Evolutionary conservation across 2,888 invertebrate species (phyloP).

Genomic region (Leucoptera coffeella): DNA sequence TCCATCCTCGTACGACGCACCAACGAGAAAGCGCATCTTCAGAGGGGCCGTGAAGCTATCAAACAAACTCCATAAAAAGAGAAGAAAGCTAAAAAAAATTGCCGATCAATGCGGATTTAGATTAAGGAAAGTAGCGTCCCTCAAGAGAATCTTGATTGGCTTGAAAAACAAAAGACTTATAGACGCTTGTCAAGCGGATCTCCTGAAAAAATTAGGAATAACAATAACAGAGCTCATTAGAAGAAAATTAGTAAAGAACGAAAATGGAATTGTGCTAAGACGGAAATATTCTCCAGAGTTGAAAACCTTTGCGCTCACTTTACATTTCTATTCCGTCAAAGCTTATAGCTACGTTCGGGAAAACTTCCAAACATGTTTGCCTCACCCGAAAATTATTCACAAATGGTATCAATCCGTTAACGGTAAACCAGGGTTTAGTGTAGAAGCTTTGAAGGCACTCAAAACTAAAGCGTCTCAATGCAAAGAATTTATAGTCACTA

Average conservation of each 20-base stretch:
- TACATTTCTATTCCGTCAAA: constrained; percentile 14
- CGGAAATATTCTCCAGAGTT: constrained; percentile 9
- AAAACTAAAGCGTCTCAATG: constrained; percentile 5
- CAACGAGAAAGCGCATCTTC: neutral
- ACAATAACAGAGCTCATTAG: neutral
- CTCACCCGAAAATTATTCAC: constrained; percentile 12
- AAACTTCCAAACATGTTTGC: constrained; percentile 12
- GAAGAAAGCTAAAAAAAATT: neutral
- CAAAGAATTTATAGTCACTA: neutral
- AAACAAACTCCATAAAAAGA: neutral
- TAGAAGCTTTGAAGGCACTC: constrained; percentile 9
- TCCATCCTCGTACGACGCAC: neutral
- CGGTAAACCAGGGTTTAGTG: constrained; percentile 13
- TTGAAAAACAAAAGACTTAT: neutral
- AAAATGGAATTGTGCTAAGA: neutral
- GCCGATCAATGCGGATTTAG: neutral
- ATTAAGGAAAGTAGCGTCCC: neutral
- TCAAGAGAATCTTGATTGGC: neutral
- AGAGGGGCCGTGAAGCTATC: neutral
- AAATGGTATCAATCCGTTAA: constrained; percentile 14
- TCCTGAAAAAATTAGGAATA: constrained; percentile 1
- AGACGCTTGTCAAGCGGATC: neutral
- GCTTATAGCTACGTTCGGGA: constrained; percentile 15
- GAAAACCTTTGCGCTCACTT: constrained; percentile 11
- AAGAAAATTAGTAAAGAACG: neutral